These are phyloP conservation scores for Lepisosteus osseus DNA, from an alignment of 2,113 vertebrate genomes.

Conservation along the genomic window DNA sequence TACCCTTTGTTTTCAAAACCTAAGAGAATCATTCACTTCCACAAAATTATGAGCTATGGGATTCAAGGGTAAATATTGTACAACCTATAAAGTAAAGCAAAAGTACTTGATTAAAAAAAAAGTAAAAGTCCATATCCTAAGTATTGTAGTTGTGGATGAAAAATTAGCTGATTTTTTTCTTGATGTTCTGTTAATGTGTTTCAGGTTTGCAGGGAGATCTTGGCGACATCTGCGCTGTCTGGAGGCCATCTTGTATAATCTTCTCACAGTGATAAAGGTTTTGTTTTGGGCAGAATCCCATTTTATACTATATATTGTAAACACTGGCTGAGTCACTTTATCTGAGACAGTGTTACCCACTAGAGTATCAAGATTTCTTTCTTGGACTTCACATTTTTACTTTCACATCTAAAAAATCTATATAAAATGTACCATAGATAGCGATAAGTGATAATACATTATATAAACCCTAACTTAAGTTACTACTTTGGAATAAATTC, in stretches of 20 bases:
- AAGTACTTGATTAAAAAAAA: slow-evolving; percentile 36
- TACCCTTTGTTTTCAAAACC: slow-evolving; percentile 84
- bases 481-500: no score
- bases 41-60: slow-evolving; percentile 48
- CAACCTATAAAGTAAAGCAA: slow-evolving; percentile 36
- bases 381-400: background rate
- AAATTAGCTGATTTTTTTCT: background rate
- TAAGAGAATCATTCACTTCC: slow-evolving; percentile 68
- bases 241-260: slow-evolving; percentile 16
- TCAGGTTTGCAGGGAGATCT: background rate
- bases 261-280: background rate
- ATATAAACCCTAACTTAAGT: no score
- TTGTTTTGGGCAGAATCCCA: background rate
- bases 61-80: slow-evolving; percentile 48
- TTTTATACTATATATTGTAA: background rate
- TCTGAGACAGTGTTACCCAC: background rate
- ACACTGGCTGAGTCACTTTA: slow-evolving; percentile 1
- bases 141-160: slow-evolving; percentile 1
- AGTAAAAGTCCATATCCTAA: slow-evolving; percentile 21
- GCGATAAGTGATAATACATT: no score
- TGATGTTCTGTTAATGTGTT: background rate
- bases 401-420: background rate
- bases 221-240: slow-evolving; percentile 12
- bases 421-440: background rate
- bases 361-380: slow-evolving; percentile 5